Base-by-base conservation (phyloP, 2,888 invertebrate genomes). In the Scelioninae gen. 1 region DNA sequence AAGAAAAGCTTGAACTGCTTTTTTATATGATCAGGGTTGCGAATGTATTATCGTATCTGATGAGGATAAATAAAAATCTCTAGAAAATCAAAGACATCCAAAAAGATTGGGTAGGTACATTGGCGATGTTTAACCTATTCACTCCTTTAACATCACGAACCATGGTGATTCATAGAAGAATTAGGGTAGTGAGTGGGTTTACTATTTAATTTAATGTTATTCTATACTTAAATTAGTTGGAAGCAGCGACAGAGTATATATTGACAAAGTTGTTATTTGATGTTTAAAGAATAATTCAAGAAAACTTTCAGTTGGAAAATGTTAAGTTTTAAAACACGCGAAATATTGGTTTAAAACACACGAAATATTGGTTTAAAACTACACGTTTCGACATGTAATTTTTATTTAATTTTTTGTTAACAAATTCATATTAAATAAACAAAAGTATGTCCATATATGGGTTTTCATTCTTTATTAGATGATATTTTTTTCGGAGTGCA, bases 31-130 rank as follows among this genome's bases (percentile, higher is more conserved):
- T 58, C 13, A 68, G 9, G 31, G 29, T 58, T 45, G n/a, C 76
- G 34, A 60, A 31, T 34, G 7, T 47, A 47, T 68, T 32, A 31
- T 31, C 16, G 53, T 38, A 38, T 60, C 68, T 47, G 60, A 9
- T 53, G 76, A 71, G 79, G 69, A 65, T 60, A 81, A 40, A 71
- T 49, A 72, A 47, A 62, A 9, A 16, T 78, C 71, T 23, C 47
- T 78, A 23, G 63, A 78, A 63, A 78, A 78, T 71, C 78, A 78
- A 78, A 63, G 63, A 49, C 32, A 78, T 32, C 78, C 78, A 31
- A 58, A 51, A 1, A 71, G 65, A 58, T 15, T 40, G 3, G 71
- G 68, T 40, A n/a, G n/a, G n/a, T 68, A 47, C 23, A 76, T 76
- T 31, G 76, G 51, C 29, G 23, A 76, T 53, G 58, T 66, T 13